Conservation (phyloP, 2,113 vertebrate species). For the Varanus komodoensis region DNA sequence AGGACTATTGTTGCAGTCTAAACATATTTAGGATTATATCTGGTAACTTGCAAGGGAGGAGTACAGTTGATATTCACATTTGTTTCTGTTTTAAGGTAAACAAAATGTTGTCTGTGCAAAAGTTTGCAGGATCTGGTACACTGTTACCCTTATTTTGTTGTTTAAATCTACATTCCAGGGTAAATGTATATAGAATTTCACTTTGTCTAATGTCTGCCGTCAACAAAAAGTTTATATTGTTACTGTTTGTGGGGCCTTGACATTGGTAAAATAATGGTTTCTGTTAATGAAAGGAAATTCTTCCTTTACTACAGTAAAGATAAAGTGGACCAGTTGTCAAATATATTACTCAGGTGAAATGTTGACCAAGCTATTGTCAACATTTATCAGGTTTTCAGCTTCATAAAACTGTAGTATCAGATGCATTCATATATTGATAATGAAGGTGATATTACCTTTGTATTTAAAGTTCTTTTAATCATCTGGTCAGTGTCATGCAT, state of each 20-base stretch:
- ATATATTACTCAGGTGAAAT: conserved; percentile 30
- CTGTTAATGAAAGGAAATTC: background rate
- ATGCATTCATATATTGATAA: conserved; percentile 31
- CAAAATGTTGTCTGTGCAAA: background rate
- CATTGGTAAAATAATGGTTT: background rate
- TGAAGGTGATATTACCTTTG: conserved; percentile 61
- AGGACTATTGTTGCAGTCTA: too few relatives aligned
- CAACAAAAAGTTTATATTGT: too few relatives aligned
- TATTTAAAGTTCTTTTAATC: conserved; percentile 49
- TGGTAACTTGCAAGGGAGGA: conserved; percentile 16
- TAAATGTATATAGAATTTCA: background rate
- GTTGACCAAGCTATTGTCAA: background rate
- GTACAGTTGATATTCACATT: background rate
- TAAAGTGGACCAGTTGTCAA: background rate
- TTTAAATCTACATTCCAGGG: background rate
- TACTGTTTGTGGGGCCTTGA: background rate
- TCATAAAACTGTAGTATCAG: background rate
- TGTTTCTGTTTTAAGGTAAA: background rate
- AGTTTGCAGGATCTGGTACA: background rate
- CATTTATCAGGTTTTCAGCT: too few relatives aligned
- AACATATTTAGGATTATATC: too few relatives aligned
- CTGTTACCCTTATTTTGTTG: background rate
- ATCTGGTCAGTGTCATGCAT: background rate
- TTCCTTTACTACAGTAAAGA: conserved; percentile 8
- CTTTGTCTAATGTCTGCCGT: background rate